Percentiles rank a stretch among this genome's conserved stretches.
Conservation (phyloP, 2,888 invertebrate genomes). For the Amphipoea oculea region DNA sequence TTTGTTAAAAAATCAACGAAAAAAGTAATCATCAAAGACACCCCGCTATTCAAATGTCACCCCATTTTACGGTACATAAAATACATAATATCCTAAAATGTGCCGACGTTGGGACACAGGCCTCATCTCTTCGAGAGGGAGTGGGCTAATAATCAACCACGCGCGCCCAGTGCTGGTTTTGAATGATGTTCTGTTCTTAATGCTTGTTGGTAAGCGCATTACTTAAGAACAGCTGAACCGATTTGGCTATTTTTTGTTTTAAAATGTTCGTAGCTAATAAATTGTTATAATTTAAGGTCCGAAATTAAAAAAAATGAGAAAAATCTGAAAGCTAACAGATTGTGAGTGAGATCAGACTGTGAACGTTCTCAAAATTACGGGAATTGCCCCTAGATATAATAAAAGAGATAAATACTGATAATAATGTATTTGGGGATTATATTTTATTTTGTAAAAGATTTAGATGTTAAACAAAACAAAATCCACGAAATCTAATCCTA, state of each 20-base stretch:
- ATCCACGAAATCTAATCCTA: conserved; percentile 10
- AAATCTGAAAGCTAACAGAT: too few species aligned
- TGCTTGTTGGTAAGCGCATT: background rate
- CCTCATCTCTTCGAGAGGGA: background rate
- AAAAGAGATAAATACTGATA: background rate
- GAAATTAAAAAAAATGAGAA: background rate
- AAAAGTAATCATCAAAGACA: too few species aligned
- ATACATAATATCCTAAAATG: too few species aligned
- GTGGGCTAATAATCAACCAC: background rate
- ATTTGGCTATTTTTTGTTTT: background rate
- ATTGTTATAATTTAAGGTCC: background rate
- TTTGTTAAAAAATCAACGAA: too few species aligned
- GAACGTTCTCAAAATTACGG: too few species aligned
- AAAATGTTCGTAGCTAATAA: background rate
- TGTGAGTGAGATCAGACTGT: background rate
- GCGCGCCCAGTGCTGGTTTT: background rate
- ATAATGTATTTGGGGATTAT: too few species aligned
- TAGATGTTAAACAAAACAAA: conserved; percentile 2
- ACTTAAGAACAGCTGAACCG: background rate
- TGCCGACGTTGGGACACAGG: background rate
- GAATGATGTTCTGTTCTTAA: background rate
- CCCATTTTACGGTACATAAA: too few species aligned
- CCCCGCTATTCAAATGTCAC: too few species aligned
- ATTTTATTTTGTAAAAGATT: background rate
- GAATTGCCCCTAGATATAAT: background rate